Evolutionary conservation across 2,797 vertebrate species (phyloP), one percentile per base, ranked within the genome.

Genomic region (Discoglossus pictus): DNA sequence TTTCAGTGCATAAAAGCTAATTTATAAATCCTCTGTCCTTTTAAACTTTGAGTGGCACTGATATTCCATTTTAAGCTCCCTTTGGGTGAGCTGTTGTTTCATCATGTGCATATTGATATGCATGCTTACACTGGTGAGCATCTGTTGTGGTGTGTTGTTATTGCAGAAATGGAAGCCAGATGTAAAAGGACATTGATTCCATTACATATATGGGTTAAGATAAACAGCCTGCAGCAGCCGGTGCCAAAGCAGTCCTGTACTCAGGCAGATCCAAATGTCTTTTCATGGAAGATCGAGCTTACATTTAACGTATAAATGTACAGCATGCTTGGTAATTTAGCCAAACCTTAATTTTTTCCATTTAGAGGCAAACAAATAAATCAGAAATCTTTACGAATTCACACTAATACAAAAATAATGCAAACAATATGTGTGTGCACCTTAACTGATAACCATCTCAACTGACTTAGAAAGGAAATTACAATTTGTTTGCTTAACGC

Each of bases 191-290:
- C 20, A 56, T 12, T 4, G 20, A 42, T 42, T 40, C 42, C 20
- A 40, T n/a, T n/a, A 23, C 36, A 56, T 24, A 56, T 25, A 56
- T 25, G 15, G 52, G 52, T 55, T 56, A 40, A 56, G 20, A 12
- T 40, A 38, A 56, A 23, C 54, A 56, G 20, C 17, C 34, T 42
- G 21, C 13, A 54, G 17, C 40, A 56, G 8, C 54, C 16, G 27
- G 54, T 56, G 54, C 36, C 54, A 40, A 42, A 17, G 17, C 47
- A 23, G 15, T 20, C 24, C 5, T 25, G 12, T 36, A 11, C 20
- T 9, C n/a, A 35, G 20, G 36, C 27, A 53, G 18, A 4, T 8
- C 16, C 27, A 35, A 53, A 36, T 53, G 31, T 36, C 39, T 20
- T 12, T 18, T 35, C 16, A 15, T 6, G 18, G 11, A 38, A 7